Conservation (phyloP, 2,888 invertebrate genomes). For the Drepana falcataria region DNA sequence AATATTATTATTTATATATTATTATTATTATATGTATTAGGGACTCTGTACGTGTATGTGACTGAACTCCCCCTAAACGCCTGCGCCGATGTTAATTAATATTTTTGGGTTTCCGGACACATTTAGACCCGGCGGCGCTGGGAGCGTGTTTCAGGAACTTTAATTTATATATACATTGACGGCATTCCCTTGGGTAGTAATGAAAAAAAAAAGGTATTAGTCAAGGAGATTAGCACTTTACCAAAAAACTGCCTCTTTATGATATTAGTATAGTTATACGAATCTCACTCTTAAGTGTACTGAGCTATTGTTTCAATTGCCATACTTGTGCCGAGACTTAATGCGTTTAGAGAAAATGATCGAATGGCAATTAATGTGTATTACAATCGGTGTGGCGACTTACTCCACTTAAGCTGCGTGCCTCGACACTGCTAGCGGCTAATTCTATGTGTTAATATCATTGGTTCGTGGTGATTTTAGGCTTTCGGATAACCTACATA, state of each 20-base stretch:
- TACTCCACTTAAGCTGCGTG: conserved; percentile 31
- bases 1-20: too few species aligned
- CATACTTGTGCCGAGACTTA: conserved; percentile 1
- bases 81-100: too few species aligned
- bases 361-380: conserved; percentile 1
- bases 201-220: conserved; percentile 3
- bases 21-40: too few species aligned
- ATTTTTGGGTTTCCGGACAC: too few species aligned
- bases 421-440: conserved; percentile 23
- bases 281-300: conserved; percentile 7
- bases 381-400: conserved; percentile 2
- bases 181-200: too few species aligned
- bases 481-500: background rate
- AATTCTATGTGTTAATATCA: conserved; percentile 29
- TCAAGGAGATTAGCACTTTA: too few species aligned
- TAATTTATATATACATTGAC: too few species aligned
- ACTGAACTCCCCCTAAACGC: background rate
- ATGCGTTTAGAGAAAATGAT: conserved; percentile 15
- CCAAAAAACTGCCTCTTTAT: too few species aligned
- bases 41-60: conserved; percentile 10
- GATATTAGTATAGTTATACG: background rate
- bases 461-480: conserved; percentile 5
- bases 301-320: conserved; percentile 6
- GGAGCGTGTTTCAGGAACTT: too few species aligned
- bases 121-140: too few species aligned